Evolutionary conservation across 2,797 vertebrate genomes (phyloP).

Genomic region (Mycteria americana): DNA sequence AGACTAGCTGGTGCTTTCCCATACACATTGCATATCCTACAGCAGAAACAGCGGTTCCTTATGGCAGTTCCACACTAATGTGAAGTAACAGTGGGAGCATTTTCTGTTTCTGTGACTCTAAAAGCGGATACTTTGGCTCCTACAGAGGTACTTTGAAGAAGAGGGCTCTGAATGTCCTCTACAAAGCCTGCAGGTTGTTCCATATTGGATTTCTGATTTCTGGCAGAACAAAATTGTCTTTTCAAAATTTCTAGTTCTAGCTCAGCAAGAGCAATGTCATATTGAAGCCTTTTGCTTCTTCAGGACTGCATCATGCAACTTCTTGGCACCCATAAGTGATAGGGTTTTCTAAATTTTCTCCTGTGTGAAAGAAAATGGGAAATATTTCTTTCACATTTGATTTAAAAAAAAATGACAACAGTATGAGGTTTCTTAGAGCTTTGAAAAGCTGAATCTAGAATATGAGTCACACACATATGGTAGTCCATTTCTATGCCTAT

Average conservation of each 20-base stretch:
- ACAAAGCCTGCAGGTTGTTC: background rate
- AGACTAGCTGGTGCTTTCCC: background rate
- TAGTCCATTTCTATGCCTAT: background rate
- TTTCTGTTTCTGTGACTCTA: background rate
- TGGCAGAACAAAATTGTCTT: background rate
- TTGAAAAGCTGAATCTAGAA: background rate
- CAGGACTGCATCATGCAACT: background rate
- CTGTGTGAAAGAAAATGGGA: background rate
- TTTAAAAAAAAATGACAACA: background rate
- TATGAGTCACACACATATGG: background rate
- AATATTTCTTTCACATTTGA: background rate
- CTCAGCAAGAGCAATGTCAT: background rate
- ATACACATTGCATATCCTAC: background rate
- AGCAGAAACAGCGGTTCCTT: rapidly evolving
- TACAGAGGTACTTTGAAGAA: background rate
- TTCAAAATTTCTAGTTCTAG: background rate
- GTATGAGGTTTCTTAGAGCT: background rate
- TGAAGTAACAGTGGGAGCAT: background rate
- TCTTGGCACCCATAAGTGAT: background rate
- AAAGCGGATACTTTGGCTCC: background rate
- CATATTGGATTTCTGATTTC: background rate
- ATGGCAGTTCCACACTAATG: background rate
- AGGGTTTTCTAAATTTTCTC: background rate
- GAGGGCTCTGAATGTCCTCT: background rate
- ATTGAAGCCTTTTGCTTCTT: background rate